Conservation (phyloP, 2,113 vertebrate species). For the Leucopsar rothschildi region DNA sequence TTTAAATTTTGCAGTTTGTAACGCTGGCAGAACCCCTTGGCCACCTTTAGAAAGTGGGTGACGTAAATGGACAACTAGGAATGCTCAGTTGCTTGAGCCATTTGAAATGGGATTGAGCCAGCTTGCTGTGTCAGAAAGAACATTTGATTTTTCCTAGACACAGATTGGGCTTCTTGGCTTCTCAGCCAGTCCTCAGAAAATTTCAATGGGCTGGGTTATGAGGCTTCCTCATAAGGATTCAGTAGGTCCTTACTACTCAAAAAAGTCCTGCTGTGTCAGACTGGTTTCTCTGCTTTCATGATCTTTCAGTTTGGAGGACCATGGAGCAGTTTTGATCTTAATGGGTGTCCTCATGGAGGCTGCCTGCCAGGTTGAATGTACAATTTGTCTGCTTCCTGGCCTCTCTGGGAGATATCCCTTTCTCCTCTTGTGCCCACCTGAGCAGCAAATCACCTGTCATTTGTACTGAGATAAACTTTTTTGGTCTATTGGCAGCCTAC, state of each 20-base stretch:
- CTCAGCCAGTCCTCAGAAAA: background rate
- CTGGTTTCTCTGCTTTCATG: background rate
- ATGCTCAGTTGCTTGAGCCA: background rate
- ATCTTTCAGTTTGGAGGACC: background rate
- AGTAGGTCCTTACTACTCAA: background rate
- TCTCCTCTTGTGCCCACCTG: background rate
- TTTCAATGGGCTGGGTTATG: background rate
- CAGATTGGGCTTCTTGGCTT: background rate
- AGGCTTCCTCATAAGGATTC: background rate
- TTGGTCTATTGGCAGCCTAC: background rate
- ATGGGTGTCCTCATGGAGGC: background rate
- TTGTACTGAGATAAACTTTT: background rate
- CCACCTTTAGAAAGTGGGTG: background rate
- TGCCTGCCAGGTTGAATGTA: rapidly evolving
- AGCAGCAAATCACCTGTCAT: background rate
- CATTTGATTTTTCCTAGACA: background rate
- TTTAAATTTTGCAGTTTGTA: background rate
- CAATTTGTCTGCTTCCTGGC: background rate
- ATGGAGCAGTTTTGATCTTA: background rate
- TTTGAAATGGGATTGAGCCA: background rate
- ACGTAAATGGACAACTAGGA: background rate
- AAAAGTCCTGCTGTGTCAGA: background rate
- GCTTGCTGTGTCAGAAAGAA: background rate
- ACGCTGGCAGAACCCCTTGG: background rate
- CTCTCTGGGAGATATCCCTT: background rate